Percentiles rank a stretch among this genome's conserved stretches.
Conservation (phyloP, 2,113 vertebrate species). For the Brachirus orientalis region DNA sequence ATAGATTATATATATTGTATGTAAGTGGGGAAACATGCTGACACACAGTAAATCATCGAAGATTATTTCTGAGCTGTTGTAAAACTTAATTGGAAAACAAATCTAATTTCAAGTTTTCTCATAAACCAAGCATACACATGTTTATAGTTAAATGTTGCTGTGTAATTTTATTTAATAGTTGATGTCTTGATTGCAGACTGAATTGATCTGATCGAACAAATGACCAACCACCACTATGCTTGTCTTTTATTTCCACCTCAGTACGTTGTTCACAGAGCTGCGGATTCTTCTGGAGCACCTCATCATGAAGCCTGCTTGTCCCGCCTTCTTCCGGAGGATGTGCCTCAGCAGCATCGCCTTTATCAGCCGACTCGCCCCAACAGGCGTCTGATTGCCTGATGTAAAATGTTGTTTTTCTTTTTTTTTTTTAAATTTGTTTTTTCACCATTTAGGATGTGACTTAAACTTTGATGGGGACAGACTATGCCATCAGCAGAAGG, state of each 20-base stretch:
- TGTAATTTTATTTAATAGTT: too few species aligned
- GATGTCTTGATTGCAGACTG: too few species aligned
- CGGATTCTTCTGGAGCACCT: conserved; percentile 94
- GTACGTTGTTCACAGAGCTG: conserved; percentile 95
- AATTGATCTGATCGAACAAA: too few species aligned
- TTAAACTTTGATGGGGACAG: conserved; percentile 60
- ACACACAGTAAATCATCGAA: too few species aligned
- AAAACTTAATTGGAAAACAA: too few species aligned
- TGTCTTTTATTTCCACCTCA: conserved; percentile 68
- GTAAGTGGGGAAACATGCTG: too few species aligned
- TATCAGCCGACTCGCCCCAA: conserved; percentile 95
- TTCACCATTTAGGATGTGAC: conserved; percentile 53
- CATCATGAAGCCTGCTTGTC: conserved; percentile 96
- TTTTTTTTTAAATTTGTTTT: conserved; percentile 19
- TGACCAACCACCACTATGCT: too few species aligned
- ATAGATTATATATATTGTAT: too few species aligned
- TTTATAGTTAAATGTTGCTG: too few species aligned
- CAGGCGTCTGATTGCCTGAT: conserved; percentile 84
- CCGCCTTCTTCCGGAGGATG: conserved; percentile 93
- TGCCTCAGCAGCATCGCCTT: conserved; percentile 97
- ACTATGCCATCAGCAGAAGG: conserved; percentile 61
- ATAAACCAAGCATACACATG: too few species aligned
- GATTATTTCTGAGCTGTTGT: too few species aligned
- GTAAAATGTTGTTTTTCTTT: background rate
- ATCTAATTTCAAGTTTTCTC: too few species aligned